Evolutionary conservation across 2,797 vertebrate species (phyloP), one percentile per base, ranked within the genome.

Genomic region (Rhinatrema bivittatum): DNA sequence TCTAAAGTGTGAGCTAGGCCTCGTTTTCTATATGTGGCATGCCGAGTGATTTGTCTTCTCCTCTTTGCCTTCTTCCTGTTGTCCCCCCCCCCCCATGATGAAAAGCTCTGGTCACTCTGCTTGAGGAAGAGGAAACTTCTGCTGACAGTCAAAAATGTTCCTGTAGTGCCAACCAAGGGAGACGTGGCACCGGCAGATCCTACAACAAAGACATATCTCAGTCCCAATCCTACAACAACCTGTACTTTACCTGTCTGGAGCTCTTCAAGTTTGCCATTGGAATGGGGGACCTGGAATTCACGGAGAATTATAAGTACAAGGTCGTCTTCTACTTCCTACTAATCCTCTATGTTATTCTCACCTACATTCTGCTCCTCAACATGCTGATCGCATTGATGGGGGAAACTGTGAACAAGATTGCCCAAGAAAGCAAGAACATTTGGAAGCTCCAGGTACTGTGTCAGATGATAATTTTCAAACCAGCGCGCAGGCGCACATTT

Each of bases 221-320:
- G 27, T 2, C 55, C 51, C 24, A 63, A 1, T 77, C 74, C 24
- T 86, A 84, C 64, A 86, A 86, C 29, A 86, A 70, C 68, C 74
- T 97, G 28, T 81, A 81, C 41, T 89, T 80, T 53, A 95, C 92
- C 15, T 89, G 81, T 13, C 70, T 95, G 79, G 81, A 98, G 78
- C 84, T 98, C 47, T 98, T 98, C 75, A 97, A 97, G 69, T 98
- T 98, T 74, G 95, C 95, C 52, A 96, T 98, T 3, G 93, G 94
- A 46, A 98, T 98, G 91, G 95, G 94, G 0, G 91, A 98, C 70
- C 73, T 98, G 79, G 92, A 98, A 69, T 96, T 97, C 70, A 91
- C 87, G 0, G 74, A 91, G 54, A 57, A 84, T 10, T 89, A 93
- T 42, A 55, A 76, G 55, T 88, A 91, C 75, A 85, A 70, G 29